Base-by-base conservation (phyloP, 2,113 vertebrate species). In the Lophochroa leadbeateri region DNA sequence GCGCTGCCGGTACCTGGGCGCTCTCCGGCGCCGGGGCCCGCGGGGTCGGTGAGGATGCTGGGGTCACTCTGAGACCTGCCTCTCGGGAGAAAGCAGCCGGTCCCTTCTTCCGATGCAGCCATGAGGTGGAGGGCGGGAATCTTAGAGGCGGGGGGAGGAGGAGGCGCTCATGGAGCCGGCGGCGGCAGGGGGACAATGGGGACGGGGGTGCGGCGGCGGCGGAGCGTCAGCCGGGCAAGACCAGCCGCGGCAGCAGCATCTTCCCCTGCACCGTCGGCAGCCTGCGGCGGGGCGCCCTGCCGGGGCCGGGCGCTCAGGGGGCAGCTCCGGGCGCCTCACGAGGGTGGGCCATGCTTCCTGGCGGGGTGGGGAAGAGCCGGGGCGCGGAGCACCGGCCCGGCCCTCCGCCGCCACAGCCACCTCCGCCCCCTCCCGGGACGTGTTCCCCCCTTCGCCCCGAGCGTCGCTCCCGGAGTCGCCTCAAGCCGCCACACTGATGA, bases 31-130 rank as follows among this genome's bases (percentile, higher is more conserved):
- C 95, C 98, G 65, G 97, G 52, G 82, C 98, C 97, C 67, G 97
- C 94, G 90, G 98, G 92, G 69, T 99, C 99, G 31, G 98, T 97
- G 96, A 99, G 98, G 98, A 98, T 98, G 98, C 98, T 99, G 95
- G 99, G 99, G 98, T 99, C 99, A 97, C 99, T 99, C 97, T 98
- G 98, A 77, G 99, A 99, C 97, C 99, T 98, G 93, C 98, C 99
- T 97, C 99, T 97, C 96, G 98, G 98, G 98, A 98, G 96, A 94
- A 98, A 98, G 96, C 99, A 98, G 92, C 98, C 97, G 85, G 98
- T 98, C 86, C 97, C 96, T 97, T 97, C 98, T 97, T 98, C 97
- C 55, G 98, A 98, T 78, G 98, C 98, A 97, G 99, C 99, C 99
- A 99, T 99, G 98, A 90, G 88, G 96, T 57, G 91, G 90, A 97